phyloP scores from a whole-genome alignment of 2,113 vertebrate species.

The Coracopsis vasa region DNA sequence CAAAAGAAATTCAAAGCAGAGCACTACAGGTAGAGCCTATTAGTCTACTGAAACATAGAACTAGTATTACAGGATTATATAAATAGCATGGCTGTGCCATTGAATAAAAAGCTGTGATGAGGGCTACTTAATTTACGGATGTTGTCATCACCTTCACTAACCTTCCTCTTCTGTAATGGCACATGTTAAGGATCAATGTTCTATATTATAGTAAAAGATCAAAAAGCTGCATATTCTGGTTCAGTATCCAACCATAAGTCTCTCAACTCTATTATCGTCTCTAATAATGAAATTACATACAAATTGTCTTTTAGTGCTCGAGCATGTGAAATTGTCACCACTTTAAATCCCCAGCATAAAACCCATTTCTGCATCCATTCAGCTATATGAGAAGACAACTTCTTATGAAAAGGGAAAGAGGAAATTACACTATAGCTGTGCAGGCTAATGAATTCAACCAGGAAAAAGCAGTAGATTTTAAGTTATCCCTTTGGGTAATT shows the following conservation, averaged over 20 bases:
- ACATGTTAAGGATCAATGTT: slow-evolving; percentile 43
- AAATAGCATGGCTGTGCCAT: not conserved
- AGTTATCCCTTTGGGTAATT: slow-evolving; percentile 33
- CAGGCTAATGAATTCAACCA: not conserved
- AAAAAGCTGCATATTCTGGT: slow-evolving; percentile 39
- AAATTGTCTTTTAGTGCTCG: slow-evolving; percentile 33
- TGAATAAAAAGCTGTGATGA: not conserved
- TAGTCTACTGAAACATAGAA: not conserved
- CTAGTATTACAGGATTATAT: not conserved
- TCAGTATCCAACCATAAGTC: not conserved
- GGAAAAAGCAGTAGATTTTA: not conserved
- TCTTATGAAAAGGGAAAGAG: not conserved
- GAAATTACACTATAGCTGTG: not conserved
- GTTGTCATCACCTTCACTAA: slow-evolving; percentile 45
- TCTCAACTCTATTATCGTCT: slow-evolving; percentile 19
- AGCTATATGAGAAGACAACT: not conserved
- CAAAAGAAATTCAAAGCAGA: not conserved
- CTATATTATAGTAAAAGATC: slow-evolving; percentile 11
- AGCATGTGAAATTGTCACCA: slow-evolving; percentile 21
- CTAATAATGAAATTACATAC: slow-evolving; percentile 47
- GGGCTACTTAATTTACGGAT: not conserved
- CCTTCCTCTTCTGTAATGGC: slow-evolving; percentile 19
- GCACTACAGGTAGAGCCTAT: not conserved
- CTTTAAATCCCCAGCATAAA: slow-evolving; percentile 1
- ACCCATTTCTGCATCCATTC: not conserved